Conservation (phyloP, 2,888 invertebrate genomes). For the Coecobrya sp. region DNA sequence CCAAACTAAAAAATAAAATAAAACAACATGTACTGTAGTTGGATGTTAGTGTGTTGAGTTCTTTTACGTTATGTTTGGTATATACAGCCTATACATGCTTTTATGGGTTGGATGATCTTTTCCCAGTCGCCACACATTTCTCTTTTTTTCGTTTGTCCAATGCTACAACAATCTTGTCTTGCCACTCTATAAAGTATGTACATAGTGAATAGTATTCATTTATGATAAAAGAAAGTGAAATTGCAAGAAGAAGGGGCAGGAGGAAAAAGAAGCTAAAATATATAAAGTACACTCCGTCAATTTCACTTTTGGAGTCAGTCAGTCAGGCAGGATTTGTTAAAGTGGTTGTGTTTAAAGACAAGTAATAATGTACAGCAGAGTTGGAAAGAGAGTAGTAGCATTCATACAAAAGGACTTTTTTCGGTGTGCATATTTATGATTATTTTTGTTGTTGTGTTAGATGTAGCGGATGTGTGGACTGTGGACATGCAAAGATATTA, state of each 20-base stretch:
- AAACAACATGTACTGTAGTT: constrained; percentile 8
- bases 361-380: background rate
- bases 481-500: constrained; percentile 18
- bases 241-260: background rate
- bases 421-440: constrained; percentile 9
- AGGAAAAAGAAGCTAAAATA: background rate
- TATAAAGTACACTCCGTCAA: constrained; percentile 40
- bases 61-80: background rate
- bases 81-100: background rate
- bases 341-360: background rate
- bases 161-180: constrained; percentile 31
- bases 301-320: constrained; percentile 44
- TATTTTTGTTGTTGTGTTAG: background rate
- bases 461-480: background rate
- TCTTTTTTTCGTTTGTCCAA: constrained; percentile 15
- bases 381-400: background rate
- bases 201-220: constrained; percentile 43
- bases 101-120: constrained; percentile 52
- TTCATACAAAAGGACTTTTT: constrained; percentile 18
- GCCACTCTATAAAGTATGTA: constrained; percentile 14
- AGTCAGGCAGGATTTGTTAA: constrained; percentile 17
- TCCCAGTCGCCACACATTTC: constrained; percentile 31
- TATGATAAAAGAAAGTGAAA: constrained; percentile 48
- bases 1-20: constrained; percentile 30
- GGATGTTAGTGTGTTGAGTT: background rate